Evolutionary conservation across 35 echinoderm and acorn worm species (phyloP).

Genomic region (Amphiura filiformis): DNA sequence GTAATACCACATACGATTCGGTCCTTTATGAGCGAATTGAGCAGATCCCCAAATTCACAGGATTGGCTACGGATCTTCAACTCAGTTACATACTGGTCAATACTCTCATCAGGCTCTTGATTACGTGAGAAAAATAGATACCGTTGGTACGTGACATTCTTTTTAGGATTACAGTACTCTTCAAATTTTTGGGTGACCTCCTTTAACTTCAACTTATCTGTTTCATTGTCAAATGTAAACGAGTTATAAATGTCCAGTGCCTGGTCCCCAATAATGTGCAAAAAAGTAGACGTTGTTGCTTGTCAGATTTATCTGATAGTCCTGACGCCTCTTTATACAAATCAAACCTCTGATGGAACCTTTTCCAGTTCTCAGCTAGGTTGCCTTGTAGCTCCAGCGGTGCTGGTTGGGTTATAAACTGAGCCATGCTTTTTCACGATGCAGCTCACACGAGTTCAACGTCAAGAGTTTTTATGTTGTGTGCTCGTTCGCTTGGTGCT

Average conservation of each 20-base stretch:
- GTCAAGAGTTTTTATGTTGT: no score
- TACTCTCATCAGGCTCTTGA: conserved; percentile 25
- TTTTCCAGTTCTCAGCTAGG: background rate
- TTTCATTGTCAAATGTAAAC: background rate
- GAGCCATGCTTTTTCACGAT: no score
- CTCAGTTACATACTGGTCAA: conserved; percentile 40
- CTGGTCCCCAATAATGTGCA: background rate
- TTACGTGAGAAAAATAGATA: conserved; percentile 31
- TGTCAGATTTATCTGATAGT: background rate
- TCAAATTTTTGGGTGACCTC: conserved; percentile 7
- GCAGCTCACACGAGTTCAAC: no score
- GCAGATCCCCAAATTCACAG: no score
- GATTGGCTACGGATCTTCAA: no score
- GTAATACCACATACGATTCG: no score
- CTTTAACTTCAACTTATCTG: background rate
- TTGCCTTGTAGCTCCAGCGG: background rate
- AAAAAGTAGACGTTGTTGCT: background rate
- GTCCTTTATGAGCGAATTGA: no score
- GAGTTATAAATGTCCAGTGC: background rate
- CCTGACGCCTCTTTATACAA: background rate
- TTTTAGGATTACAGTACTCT: conserved; percentile 30
- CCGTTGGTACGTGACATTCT: conserved; percentile 35
- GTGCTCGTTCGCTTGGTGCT: no score
- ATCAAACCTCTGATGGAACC: background rate
- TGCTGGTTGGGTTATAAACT: no score